phyloP scores from a whole-genome alignment of 2,888 invertebrate species.

The Adela reaumurella region DNA sequence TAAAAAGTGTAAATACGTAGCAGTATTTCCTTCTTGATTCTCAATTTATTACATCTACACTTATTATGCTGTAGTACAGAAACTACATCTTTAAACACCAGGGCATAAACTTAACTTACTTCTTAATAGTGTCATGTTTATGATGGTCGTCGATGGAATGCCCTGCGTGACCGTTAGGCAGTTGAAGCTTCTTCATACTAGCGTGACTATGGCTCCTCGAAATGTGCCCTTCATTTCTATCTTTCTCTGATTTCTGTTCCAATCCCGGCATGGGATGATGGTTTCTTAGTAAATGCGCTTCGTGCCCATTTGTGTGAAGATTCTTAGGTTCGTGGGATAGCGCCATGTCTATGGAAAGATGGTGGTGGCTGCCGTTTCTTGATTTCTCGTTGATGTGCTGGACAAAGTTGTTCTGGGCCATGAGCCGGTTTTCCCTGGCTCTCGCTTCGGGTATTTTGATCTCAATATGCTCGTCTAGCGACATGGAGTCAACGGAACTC shows the following conservation, averaged over 20 bases:
- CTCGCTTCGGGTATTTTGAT: constrained; percentile 54
- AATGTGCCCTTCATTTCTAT: constrained; percentile 21
- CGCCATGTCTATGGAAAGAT: constrained; percentile 38
- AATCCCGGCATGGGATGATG: background rate
- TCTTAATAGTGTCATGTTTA: constrained; percentile 22
- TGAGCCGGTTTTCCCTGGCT: constrained; percentile 43
- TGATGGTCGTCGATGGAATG: constrained; percentile 20
- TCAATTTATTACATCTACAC: too few relatives aligned
- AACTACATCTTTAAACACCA: too few relatives aligned
- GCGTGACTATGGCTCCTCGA: constrained; percentile 45
- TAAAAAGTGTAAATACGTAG: too few relatives aligned
- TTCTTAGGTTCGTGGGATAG: constrained; percentile 13
- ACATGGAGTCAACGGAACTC: constrained; percentile 62
- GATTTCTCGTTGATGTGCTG: constrained; percentile 44
- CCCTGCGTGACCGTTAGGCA: constrained; percentile 33
- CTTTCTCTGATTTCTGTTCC: background rate
- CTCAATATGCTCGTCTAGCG: constrained; percentile 57
- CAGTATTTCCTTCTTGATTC: too few relatives aligned
- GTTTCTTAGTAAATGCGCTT: background rate
- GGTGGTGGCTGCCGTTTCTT: constrained; percentile 32
- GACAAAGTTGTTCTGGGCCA: constrained; percentile 47
- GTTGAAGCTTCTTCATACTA: constrained; percentile 38
- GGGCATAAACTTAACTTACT: too few relatives aligned
- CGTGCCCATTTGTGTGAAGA: background rate
- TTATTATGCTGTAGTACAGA: too few relatives aligned